phyloP scores from a whole-genome alignment of 1,140 invertebrate genomes.

The Idris sp. region DNA sequence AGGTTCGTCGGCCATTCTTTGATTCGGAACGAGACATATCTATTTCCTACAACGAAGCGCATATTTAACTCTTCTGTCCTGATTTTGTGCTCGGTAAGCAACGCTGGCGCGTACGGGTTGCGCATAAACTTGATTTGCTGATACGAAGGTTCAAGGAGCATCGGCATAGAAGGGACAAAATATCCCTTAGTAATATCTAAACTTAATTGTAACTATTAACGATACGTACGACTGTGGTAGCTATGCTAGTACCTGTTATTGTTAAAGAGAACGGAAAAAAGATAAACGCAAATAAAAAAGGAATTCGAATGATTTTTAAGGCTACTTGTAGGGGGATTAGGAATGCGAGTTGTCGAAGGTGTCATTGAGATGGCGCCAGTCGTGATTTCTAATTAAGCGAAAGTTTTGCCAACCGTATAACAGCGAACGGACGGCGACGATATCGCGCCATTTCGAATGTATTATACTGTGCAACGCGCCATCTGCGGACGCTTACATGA shows the following conservation, averaged over 20 bases:
- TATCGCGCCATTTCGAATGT: too few species aligned
- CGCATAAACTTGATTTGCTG: slow-evolving; percentile 27
- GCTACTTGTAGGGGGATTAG: slow-evolving; percentile 11
- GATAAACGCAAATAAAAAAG: slow-evolving; percentile 31
- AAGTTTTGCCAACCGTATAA: too few species aligned
- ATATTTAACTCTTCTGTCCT: slow-evolving; percentile 9
- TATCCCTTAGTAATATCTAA: slow-evolving; percentile 75
- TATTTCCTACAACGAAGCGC: slow-evolving; percentile 63
- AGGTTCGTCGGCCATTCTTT: slow-evolving; percentile 49
- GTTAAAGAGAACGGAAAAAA: slow-evolving; percentile 70
- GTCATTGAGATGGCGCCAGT: slow-evolving; percentile 37
- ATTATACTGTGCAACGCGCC: too few species aligned
- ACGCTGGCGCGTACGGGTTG: slow-evolving; percentile 14
- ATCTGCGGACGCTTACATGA: slow-evolving; percentile 7
- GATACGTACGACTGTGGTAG: slow-evolving; percentile 79
- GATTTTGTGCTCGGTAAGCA: slow-evolving; percentile 23
- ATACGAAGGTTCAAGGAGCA: slow-evolving; percentile 42
- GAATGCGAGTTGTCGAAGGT: slow-evolving; percentile 9
- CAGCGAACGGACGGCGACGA: slow-evolving; percentile 22
- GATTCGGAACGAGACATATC: slow-evolving; percentile 64
- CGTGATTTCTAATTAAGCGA: too few species aligned
- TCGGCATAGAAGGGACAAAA: slow-evolving; percentile 60
- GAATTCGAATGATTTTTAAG: slow-evolving; percentile 41
- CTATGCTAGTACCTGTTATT: slow-evolving; percentile 79
- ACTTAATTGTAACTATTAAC: slow-evolving; percentile 77